Evolutionary conservation across 92 coral and sea anemone species (phyloP), one percentile per base, ranked within the genome.

Genomic region (Plumapathes pennacea): DNA sequence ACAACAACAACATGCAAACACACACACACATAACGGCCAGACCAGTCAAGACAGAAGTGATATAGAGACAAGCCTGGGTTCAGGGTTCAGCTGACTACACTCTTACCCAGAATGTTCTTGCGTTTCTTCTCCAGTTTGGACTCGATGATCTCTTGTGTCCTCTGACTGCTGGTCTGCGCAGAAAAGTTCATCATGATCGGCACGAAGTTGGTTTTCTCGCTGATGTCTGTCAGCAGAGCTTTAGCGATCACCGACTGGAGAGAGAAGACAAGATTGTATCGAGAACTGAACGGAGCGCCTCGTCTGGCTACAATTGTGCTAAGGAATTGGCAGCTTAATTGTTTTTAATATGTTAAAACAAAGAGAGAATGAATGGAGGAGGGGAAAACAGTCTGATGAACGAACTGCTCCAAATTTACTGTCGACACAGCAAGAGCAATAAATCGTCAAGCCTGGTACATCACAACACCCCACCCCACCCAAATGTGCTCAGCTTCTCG

Each of bases 71-170:
- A n/a, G n/a, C n/a, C n/a, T n/a, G n/a, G n/a, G n/a, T n/a, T n/a
- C n/a, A n/a, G n/a, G n/a, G n/a, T n/a, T n/a, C n/a, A n/a, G n/a
- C n/a, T n/a, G n/a, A n/a, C 9, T 32, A 20, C 5, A 54, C 19
- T 42, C 62, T 48, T 49, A 91, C 97, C 97, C n/a, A 92, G 47
- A 40, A 92, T 92, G 50, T 89, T 92, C 25, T 92, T 92, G 37
- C 98, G 74, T 46, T 92, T 92, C 82, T 92, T 92, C 45, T 92
- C 98, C 57, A 92, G 87, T 65, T 92, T 92, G 38, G 90, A 77
- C 53, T 92, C 98, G 27, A 92, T 88, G 88, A 92, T 92, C 77
- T 89, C 98, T 54, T 92, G 98, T 15, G 98, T 92, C 62, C 98
- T 55, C 66, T 88, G 94, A 45, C 98, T 92, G 82, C 96, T 92